Evolutionary conservation across 35 echinoderm and acorn worm species (phyloP).

Genomic region (Amphiura filiformis): DNA sequence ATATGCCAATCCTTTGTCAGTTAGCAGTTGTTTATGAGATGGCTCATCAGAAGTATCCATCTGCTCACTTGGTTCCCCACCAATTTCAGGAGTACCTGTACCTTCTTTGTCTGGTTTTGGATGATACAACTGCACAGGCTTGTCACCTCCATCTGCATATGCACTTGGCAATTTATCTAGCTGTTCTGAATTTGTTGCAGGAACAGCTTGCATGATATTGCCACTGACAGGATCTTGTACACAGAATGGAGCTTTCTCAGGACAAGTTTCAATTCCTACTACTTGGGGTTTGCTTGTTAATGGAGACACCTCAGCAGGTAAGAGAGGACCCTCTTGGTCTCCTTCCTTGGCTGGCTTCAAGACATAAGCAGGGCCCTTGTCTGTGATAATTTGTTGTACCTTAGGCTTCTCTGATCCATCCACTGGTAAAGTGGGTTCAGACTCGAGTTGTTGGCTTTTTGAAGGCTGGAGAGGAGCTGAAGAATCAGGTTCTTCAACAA

Average conservation of each 20-base stretch:
- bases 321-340: background rate
- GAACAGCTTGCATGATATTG: background rate
- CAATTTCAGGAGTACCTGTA: background rate
- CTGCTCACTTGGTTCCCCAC: background rate
- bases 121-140: background rate
- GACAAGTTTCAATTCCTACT: background rate
- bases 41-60: background rate
- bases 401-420: background rate
- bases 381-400: background rate
- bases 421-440: background rate
- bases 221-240: background rate
- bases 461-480: too few relatives aligned
- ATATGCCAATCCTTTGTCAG: background rate
- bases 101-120: background rate
- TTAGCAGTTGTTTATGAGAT: background rate
- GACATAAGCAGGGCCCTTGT: conserved; percentile 23
- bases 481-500: too few relatives aligned
- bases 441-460: too few relatives aligned
- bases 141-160: background rate
- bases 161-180: conserved; percentile 4
- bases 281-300: background rate
- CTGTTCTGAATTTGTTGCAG: background rate
- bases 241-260: background rate
- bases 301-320: background rate
- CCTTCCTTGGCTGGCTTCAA: conserved; percentile 16